Percentiles rank a stretch among this genome's conserved stretches.
Evolutionary conservation across 1,140 invertebrate genomes (phyloP).

Genomic region (Andrena cerasifolii): DNA sequence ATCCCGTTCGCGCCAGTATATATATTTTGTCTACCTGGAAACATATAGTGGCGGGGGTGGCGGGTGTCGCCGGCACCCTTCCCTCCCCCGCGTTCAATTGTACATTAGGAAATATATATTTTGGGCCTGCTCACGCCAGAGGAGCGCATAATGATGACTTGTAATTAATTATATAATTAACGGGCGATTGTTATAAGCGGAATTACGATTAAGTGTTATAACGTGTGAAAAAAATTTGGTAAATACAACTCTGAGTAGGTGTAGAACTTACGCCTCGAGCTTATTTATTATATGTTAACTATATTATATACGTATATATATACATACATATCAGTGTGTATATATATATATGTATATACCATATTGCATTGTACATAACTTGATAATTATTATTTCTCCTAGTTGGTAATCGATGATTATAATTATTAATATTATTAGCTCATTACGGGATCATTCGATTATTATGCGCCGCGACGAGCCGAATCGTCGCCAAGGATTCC

Average conservation of each 20-base stretch:
- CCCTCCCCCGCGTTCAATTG: conserved; percentile 36
- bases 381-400: conserved; percentile 65
- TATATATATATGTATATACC: conserved; percentile 31
- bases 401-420: conserved; percentile 50
- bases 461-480: conserved; percentile 23
- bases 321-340: no score
- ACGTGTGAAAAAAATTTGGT: conserved; percentile 34
- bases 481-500: conserved; percentile 34
- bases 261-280: conserved; percentile 74
- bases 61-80: neutral
- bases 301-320: conserved; percentile 50
- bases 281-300: conserved; percentile 80
- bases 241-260: conserved; percentile 62
- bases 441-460: conserved; percentile 26
- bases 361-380: conserved; percentile 77
- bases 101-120: conserved; percentile 48
- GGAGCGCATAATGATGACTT: conserved; percentile 40
- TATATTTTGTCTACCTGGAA: conserved; percentile 55
- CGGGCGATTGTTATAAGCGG: conserved; percentile 15
- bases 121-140: conserved; percentile 56
- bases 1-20: conserved; percentile 15
- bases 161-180: conserved; percentile 53
- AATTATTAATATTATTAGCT: conserved; percentile 38
- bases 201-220: conserved; percentile 28
- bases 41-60: conserved; percentile 1